Percentiles rank a stretch among this genome's conserved stretches.
phyloP scores from a whole-genome alignment of 2,888 invertebrate species.

The Parasteatoda lunata region DNA sequence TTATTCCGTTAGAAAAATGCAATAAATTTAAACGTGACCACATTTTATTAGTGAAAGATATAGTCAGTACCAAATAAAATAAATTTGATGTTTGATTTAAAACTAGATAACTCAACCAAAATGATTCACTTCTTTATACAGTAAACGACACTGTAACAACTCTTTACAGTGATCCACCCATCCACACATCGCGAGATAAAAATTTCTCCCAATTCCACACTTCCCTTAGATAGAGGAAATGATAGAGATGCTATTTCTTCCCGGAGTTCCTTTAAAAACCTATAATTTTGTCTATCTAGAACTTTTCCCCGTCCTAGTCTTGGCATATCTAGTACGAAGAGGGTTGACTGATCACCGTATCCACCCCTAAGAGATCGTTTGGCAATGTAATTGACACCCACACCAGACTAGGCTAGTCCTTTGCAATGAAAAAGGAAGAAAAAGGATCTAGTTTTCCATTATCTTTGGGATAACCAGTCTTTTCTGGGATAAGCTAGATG shows the following conservation, averaged over 20 bases:
- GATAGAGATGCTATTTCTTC: constrained; percentile 3
- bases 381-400: constrained; percentile 63
- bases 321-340: constrained; percentile 25
- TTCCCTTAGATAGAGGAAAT: not conserved
- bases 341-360: constrained; percentile 46
- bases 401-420: constrained; percentile 24
- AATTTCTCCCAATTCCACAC: too few relatives aligned
- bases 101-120: too few relatives aligned
- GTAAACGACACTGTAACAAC: too few relatives aligned
- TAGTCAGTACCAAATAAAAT: too few relatives aligned
- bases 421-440: constrained; percentile 7
- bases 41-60: too few relatives aligned
- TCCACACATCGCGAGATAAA: too few relatives aligned
- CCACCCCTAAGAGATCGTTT: constrained; percentile 54
- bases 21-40: too few relatives aligned
- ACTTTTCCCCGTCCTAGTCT: not conserved
- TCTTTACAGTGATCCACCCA: too few relatives aligned
- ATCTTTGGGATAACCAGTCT: constrained; percentile 24
- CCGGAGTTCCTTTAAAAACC: not conserved
- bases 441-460: constrained; percentile 39
- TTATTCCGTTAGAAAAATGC: too few relatives aligned
- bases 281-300: not conserved
- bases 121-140: too few relatives aligned
- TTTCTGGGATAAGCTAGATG: constrained; percentile 7
- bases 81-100: too few relatives aligned